Percentiles rank a stretch among this genome's conserved stretches.
Conservation (phyloP, 2,113 vertebrate genomes). For the Parotia lawesii region DNA sequence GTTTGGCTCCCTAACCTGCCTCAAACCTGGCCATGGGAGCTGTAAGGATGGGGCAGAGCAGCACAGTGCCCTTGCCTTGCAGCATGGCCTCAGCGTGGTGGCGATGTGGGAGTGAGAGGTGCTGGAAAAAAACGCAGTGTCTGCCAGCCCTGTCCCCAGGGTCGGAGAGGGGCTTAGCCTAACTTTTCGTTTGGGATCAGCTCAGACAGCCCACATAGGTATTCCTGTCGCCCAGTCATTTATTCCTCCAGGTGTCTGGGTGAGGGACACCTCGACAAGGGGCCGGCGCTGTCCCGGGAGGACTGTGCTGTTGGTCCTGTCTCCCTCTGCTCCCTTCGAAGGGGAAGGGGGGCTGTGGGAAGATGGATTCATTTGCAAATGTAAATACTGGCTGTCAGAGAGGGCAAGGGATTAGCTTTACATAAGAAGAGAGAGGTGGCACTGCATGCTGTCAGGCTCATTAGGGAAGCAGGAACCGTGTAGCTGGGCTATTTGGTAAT, state of each 20-base stretch:
- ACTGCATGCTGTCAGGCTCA: slow-evolving; percentile 58
- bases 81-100: accelerated
- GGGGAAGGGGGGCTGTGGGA: background rate
- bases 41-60: background rate
- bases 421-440: slow-evolving; percentile 28
- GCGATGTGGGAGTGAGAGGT: accelerated
- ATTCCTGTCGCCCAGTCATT: background rate
- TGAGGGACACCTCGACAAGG: background rate
- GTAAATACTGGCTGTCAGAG: slow-evolving; percentile 30
- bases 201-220: background rate
- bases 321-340: background rate
- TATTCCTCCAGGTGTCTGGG: background rate
- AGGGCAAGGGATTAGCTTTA: slow-evolving; percentile 46
- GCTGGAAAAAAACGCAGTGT: background rate
- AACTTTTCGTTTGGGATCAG: background rate
- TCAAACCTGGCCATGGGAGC: accelerated
- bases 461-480: slow-evolving; percentile 44
- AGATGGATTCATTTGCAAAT: slow-evolving; percentile 54
- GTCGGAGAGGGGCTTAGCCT: accelerated
- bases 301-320: accelerated
- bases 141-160: background rate
- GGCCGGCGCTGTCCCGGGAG: background rate
- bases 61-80: accelerated
- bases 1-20: background rate
- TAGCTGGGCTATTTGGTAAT: slow-evolving; percentile 39